A percentile compares a stretch with the other conserved stretches of the same genome.
Evolutionary conservation across 35 echinoderm and acorn worm genomes (phyloP).

Genomic region (Eucidaris tribuloides): DNA sequence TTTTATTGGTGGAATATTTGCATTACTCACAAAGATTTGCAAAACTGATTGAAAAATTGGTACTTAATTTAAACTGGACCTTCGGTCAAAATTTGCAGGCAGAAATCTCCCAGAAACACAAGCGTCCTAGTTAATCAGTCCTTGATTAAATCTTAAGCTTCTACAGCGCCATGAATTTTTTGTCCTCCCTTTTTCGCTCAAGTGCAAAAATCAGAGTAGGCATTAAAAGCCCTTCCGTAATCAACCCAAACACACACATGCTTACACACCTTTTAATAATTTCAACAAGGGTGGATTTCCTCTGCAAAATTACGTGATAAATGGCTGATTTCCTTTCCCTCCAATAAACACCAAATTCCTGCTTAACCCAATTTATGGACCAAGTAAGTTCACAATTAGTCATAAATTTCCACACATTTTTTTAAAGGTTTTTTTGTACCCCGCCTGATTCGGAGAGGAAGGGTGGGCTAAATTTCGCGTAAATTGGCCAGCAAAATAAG

Average conservation of each 20-base stretch:
- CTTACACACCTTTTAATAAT: slow-evolving; percentile 31
- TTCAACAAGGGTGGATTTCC: slow-evolving; percentile 24
- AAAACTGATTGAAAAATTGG: too few species aligned
- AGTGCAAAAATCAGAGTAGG: too few species aligned
- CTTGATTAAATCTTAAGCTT: too few species aligned
- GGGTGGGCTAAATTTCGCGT: not conserved
- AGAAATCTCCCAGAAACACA: too few species aligned
- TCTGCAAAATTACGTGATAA: slow-evolving; percentile 24
- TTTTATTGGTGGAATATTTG: too few species aligned
- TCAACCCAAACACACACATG: not conserved
- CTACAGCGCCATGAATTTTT: too few species aligned
- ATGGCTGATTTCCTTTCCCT: slow-evolving; percentile 17
- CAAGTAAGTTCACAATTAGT: slow-evolving; percentile 10
- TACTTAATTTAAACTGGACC: too few species aligned
- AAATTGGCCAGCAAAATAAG: not conserved
- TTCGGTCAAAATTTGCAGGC: too few species aligned
- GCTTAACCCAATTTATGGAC: slow-evolving; percentile 5
- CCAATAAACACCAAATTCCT: slow-evolving; percentile 23
- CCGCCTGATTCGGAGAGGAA: not conserved
- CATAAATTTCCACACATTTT: slow-evolving; percentile 4
- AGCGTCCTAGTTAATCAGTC: too few species aligned
- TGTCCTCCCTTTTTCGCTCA: too few species aligned
- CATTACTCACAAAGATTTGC: too few species aligned
- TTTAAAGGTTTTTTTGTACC: slow-evolving; percentile 21
- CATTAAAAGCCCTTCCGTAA: too few species aligned